phyloP scores from a whole-genome alignment of 2,888 invertebrate genomes.

The Mimachlamys varia region DNA sequence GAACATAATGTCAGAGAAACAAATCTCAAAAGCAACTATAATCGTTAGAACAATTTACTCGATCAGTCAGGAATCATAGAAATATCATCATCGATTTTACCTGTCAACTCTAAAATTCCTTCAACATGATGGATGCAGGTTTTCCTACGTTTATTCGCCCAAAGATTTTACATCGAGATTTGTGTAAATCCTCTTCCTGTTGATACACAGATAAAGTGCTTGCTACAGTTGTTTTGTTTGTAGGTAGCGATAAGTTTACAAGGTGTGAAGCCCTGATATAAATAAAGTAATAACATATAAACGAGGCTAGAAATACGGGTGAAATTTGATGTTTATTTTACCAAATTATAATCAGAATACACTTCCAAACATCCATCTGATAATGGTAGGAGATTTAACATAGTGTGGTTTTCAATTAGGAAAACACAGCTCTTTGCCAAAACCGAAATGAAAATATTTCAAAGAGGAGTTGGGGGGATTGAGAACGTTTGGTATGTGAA shows the following conservation, averaged over 20 bases:
- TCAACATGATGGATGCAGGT: not conserved
- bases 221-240: not conserved
- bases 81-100: not conserved
- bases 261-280: not conserved
- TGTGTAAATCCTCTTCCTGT: not conserved
- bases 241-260: not conserved
- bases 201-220: not conserved
- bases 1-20: not conserved
- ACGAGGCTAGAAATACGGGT: not conserved
- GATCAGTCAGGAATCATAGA: not conserved
- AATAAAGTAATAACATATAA: not conserved
- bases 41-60: not conserved
- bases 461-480: not conserved
- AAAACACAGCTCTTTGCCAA: not conserved
- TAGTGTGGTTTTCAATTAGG: slow-evolving; percentile 20
- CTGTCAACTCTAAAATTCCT: not conserved
- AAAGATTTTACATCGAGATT: not conserved
- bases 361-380: not conserved
- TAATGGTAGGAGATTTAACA: not conserved
- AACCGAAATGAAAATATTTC: slow-evolving; percentile 25
- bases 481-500: not conserved
- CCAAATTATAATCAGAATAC: not conserved
- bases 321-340: slow-evolving; percentile 20
- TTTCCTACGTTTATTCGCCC: not conserved
- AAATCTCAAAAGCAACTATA: not conserved